phyloP scores from a whole-genome alignment of 2,888 invertebrate species.

The Chalcis sispes region DNA sequence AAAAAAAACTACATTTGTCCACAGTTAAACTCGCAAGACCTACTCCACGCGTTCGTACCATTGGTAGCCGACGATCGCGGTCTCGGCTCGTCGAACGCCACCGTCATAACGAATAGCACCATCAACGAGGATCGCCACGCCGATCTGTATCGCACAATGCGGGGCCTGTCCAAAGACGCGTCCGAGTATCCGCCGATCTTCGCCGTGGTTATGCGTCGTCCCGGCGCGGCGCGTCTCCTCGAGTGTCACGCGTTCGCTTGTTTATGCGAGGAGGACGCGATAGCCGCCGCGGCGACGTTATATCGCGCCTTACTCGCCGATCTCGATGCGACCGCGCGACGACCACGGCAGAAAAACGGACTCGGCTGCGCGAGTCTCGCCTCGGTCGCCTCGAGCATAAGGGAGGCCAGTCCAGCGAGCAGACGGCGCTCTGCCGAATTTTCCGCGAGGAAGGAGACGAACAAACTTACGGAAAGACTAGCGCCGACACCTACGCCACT shows the following conservation, averaged over 20 bases:
- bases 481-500: slow-evolving; percentile 51
- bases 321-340: slow-evolving; percentile 76
- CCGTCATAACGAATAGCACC: slow-evolving; percentile 76
- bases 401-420: slow-evolving; percentile 61
- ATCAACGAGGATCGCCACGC: slow-evolving; percentile 77
- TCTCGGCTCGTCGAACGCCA: slow-evolving; percentile 79
- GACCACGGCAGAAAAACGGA: slow-evolving; percentile 84
- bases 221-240: slow-evolving; percentile 85
- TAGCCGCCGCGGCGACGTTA: slow-evolving; percentile 92
- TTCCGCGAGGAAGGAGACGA: neutral
- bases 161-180: slow-evolving; percentile 66
- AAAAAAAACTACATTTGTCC: neutral
- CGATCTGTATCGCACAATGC: slow-evolving; percentile 74
- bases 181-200: slow-evolving; percentile 89
- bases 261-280: slow-evolving; percentile 92
- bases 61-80: slow-evolving; percentile 78
- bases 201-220: slow-evolving; percentile 91
- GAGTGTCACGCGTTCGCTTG: slow-evolving; percentile 96
- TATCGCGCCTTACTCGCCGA: slow-evolving; percentile 90
- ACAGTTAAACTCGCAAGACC: slow-evolving; percentile 67
- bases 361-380: slow-evolving; percentile 87
- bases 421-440: slow-evolving; percentile 47
- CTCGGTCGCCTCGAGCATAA: slow-evolving; percentile 70
- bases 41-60: slow-evolving; percentile 88
- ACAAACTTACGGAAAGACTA: neutral